Conservation (phyloP, 2,113 vertebrate species). For the Tonatia bakeri region DNA sequence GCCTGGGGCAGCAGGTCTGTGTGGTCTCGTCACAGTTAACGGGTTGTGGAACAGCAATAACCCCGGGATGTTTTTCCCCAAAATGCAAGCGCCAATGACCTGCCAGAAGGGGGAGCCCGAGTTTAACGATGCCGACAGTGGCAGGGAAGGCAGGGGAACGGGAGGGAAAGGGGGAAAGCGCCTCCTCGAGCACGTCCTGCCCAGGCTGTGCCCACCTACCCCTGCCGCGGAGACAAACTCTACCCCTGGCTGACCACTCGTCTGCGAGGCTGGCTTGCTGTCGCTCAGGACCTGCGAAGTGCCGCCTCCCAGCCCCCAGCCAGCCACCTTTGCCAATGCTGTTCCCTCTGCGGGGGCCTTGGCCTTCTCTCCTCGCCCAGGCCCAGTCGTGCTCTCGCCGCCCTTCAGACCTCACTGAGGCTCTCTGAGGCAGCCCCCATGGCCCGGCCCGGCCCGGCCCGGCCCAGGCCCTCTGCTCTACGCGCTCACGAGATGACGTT, state of each 20-base stretch:
- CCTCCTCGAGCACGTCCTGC: accelerated
- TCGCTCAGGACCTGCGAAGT: not conserved
- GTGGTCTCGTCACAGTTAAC: not conserved
- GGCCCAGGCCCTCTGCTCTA: not conserved
- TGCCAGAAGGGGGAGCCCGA: constrained; percentile 31
- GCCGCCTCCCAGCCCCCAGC: not conserved
- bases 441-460: not conserved
- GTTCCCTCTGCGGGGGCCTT: not conserved
- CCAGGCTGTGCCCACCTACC: not conserved
- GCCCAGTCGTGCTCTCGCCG: not conserved
- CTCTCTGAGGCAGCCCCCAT: not conserved
- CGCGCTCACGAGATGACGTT: not conserved
- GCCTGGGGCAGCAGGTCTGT: not conserved
- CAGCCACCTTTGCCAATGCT: not conserved
- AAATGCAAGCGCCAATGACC: not conserved
- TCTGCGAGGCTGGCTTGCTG: not conserved
- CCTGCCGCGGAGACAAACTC: not conserved
- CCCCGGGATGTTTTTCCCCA: not conserved
- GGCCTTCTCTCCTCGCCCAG: not conserved
- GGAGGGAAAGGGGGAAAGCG: not conserved
- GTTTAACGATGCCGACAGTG: accelerated
- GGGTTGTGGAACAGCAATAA: not conserved
- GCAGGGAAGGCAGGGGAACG: not conserved
- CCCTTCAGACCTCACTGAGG: not conserved
- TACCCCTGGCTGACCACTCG: not conserved